These are phyloP conservation scores for Amphiprion percula DNA, from an alignment of 2,113 vertebrate genomes.

Conservation along the genomic window DNA sequence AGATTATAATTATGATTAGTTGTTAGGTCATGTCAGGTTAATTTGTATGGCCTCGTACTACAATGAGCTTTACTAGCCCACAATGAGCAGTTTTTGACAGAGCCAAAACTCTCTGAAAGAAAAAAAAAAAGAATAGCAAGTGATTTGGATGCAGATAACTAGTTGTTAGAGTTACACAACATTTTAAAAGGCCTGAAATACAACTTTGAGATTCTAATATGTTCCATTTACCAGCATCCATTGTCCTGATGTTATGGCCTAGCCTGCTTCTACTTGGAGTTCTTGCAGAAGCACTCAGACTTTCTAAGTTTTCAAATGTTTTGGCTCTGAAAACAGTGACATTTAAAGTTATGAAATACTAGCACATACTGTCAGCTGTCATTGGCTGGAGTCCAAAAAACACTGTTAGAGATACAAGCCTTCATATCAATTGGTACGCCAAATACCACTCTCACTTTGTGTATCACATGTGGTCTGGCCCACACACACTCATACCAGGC, in stretches of 20 bases:
- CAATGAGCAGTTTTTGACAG: neutral
- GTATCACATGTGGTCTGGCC: slow-evolving; percentile 72
- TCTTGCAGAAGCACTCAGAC: slow-evolving; percentile 23
- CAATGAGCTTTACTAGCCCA: slow-evolving; percentile 3
- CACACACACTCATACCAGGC: slow-evolving; percentile 67
- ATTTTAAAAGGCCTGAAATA: neutral
- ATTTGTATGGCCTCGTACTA: slow-evolving; percentile 4
- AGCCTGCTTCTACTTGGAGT: neutral
- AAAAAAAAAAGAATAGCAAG: neutral
- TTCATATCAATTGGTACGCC: slow-evolving; percentile 45
- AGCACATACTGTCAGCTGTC: slow-evolving; percentile 71
- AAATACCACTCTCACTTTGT: slow-evolving; percentile 69
- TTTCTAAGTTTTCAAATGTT: slow-evolving; percentile 49
- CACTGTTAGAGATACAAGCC: slow-evolving; percentile 60
- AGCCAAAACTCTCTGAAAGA: neutral
- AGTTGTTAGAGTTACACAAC: too few species aligned
- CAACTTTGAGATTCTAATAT: slow-evolving; percentile 7
- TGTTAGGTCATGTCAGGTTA: slow-evolving; percentile 28
- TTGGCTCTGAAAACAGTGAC: slow-evolving; percentile 60
- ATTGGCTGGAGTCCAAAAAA: slow-evolving; percentile 56
- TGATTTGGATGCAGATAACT: neutral
- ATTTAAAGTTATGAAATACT: slow-evolving; percentile 70
- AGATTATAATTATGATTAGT: slow-evolving; percentile 30
- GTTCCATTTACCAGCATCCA: neutral
- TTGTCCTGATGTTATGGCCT: neutral